These are phyloP conservation scores for Polietes domitor DNA, from an alignment of 2,888 invertebrate genomes.

Conservation along the genomic window DNA sequence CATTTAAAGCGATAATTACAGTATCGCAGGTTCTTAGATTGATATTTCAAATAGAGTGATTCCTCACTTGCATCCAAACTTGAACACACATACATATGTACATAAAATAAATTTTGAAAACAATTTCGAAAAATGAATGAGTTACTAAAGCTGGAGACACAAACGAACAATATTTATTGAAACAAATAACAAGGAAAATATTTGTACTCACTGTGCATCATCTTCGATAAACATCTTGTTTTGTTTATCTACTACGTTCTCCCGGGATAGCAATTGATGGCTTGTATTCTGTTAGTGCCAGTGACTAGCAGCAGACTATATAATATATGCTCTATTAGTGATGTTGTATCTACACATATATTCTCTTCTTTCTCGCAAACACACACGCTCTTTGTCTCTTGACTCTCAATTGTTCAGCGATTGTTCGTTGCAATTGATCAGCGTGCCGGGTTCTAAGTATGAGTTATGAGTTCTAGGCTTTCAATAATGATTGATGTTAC, in stretches of 20 bases:
- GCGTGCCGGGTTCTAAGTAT: not conserved
- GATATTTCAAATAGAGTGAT: no score
- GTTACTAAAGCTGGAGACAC: no score
- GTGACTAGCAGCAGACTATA: not conserved
- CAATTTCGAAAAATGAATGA: no score
- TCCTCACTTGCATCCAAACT: no score
- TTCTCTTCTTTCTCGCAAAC: not conserved
- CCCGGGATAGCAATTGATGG: not conserved
- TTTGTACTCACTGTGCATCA: slow-evolving; percentile 78
- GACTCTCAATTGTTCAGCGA: not conserved
- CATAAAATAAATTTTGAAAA: no score
- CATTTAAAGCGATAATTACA: no score
- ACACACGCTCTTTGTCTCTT: not conserved
- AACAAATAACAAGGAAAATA: no score
- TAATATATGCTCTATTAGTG: not conserved
- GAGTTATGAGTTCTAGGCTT: slow-evolving; percentile 14
- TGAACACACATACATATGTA: no score
- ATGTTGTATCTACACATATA: not conserved
- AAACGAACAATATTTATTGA: no score
- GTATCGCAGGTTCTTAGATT: no score
- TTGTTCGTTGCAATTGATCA: slow-evolving; percentile 2
- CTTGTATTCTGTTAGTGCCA: not conserved
- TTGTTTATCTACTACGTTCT: not conserved
- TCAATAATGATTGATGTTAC: slow-evolving; percentile 9
- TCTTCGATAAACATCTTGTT: slow-evolving; percentile 78